Evolutionary conservation across 1,140 invertebrate genomes (phyloP), one percentile per base, ranked within the genome.

Genomic region (Andrena cerasifolii): DNA sequence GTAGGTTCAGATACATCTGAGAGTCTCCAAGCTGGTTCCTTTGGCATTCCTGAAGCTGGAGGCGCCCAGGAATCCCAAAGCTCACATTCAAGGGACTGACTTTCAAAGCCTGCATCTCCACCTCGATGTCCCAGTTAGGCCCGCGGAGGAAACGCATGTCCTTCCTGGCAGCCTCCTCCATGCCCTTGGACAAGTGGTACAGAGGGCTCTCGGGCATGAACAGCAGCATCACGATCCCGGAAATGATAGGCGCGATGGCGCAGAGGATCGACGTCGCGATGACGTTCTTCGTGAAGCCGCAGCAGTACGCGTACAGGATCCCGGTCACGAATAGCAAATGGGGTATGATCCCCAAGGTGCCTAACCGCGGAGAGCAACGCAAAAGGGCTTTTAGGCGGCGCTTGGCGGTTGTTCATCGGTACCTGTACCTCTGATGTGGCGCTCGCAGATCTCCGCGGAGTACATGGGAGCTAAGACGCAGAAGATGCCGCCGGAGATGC

Each of bases 381-480:
- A n/a, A n/a, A n/a, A n/a, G n/a, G n/a, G n/a, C n/a, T n/a, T n/a
- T n/a, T n/a, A n/a, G n/a, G n/a, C n/a, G n/a, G n/a, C n/a, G n/a
- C n/a, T n/a, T n/a, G n/a, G n/a, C n/a, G n/a, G n/a, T n/a, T n/a
- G n/a, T 16, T 12, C 26, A 40, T 40, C 36, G 36, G 10, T 40
- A 5, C 36, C n/a, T 26, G 12, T 88, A 77, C 94, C 94, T 82
- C 94, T 85, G 36, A 94, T 91, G 45, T 93, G 86, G 47, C 93
- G 92, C 47, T 94, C 92, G 0, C 93, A 90, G 18, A 94, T 93
- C 88, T 95, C 94, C 3, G 93, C 92, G 4, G 93, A 86, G 79
- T 94, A 95, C 24, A 94, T 89, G 1, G 94, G 94, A 0, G 89
- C 90, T 43, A 90, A 87, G 3, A 94, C 92, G 45, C 92, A 93